These are phyloP conservation scores for Eupeodes latifasciatus DNA, from an alignment of 2,888 invertebrate genomes.

Conservation along the genomic window DNA sequence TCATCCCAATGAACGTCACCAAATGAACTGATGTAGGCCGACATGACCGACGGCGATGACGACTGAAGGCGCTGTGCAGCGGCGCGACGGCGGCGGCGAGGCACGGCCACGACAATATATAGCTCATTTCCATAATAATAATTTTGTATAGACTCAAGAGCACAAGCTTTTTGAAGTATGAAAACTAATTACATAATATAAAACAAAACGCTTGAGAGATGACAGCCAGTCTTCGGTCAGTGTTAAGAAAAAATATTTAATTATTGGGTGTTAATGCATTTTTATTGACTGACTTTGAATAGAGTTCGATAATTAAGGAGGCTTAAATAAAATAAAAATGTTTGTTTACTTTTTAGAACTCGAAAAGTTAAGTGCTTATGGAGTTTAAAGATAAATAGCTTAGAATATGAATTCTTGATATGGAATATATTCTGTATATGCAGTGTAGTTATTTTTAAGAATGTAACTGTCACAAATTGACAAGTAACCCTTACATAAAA, in stretches of 20 bases:
- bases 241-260: constrained; percentile 11
- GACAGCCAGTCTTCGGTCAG: neutral
- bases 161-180: constrained; percentile 7
- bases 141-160: neutral
- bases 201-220: constrained; percentile 18
- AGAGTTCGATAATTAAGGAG: no score
- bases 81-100: neutral
- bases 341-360: no score
- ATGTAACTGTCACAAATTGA: no score
- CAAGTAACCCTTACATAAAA: no score
- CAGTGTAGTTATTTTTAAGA: no score
- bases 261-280: constrained; percentile 16
- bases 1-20: neutral
- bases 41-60: neutral
- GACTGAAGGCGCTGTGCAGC: neutral
- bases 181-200: constrained; percentile 30
- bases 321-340: no score
- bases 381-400: no score
- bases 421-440: no score
- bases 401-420: no score
- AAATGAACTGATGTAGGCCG: neutral
- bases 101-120: neutral
- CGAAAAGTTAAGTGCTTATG: no score
- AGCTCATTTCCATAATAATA: constrained; percentile 16
- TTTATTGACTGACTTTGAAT: constrained; percentile 14